phyloP scores from a whole-genome alignment of 2,888 invertebrate genomes.

The Lacanobia oleracea region DNA sequence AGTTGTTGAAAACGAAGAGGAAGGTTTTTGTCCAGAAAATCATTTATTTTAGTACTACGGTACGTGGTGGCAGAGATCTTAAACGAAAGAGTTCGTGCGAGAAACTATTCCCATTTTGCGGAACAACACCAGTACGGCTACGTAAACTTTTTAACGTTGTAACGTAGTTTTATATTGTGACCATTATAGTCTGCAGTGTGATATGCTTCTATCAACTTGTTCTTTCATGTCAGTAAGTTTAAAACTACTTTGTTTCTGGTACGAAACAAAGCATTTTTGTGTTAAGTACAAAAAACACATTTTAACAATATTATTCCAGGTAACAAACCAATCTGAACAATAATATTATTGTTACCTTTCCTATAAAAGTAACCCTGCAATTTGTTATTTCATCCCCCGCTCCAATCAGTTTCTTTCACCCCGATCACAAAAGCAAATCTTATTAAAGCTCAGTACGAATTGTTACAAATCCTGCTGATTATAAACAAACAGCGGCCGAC shows the following conservation, averaged over 20 bases:
- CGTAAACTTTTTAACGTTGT: constrained; percentile 3
- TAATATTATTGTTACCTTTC: constrained; percentile 32
- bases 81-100: neutral
- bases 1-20: too few species aligned
- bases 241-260: neutral
- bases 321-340: constrained; percentile 17
- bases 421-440: constrained; percentile 53
- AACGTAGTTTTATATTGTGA: neutral
- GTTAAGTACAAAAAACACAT: neutral
- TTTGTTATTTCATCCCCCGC: constrained; percentile 36
- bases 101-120: neutral
- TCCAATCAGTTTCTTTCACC: constrained; percentile 48
- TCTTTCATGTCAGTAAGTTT: neutral
- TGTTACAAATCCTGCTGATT: constrained; percentile 59
- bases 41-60: too few species aligned
- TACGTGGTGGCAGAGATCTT: too few species aligned
- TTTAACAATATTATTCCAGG: constrained; percentile 10
- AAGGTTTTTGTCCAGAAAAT: too few species aligned
- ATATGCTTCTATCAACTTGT: neutral
- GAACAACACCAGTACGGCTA: neutral
- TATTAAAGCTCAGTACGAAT: constrained; percentile 55
- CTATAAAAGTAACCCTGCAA: constrained; percentile 7
- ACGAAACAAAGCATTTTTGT: neutral
- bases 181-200: neutral
- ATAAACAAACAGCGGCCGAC: constrained; percentile 57